phyloP scores from a whole-genome alignment of 2,113 vertebrate genomes.

The Eurystomus gularis region DNA sequence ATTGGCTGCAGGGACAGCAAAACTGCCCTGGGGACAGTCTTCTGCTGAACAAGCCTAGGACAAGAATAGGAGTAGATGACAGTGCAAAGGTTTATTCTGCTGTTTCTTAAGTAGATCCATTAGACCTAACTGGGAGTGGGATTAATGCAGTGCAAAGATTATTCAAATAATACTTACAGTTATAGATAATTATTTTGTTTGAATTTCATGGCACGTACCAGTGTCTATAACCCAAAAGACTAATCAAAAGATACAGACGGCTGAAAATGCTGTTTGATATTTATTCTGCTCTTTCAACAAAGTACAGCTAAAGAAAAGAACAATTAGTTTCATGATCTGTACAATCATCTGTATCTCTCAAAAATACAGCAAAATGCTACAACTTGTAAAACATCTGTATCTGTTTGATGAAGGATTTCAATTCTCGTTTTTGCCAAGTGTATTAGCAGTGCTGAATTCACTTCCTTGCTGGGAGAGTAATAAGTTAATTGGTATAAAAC shows the following conservation, averaged over 20 bases:
- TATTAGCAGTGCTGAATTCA: neutral
- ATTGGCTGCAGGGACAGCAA: neutral
- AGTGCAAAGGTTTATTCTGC: neutral
- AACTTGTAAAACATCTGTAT: neutral
- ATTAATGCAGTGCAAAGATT: neutral
- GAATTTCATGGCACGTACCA: rapidly evolving
- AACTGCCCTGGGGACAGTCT: neutral
- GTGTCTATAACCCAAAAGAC: neutral
- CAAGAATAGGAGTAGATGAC: neutral
- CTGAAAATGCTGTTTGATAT: neutral
- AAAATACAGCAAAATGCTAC: neutral
- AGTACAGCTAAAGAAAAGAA: neutral
- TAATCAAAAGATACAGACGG: neutral
- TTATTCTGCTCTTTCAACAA: neutral
- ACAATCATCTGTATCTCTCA: neutral
- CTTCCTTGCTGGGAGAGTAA: neutral
- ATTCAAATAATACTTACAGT: neutral
- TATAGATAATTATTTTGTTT: neutral
- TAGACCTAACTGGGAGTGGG: neutral
- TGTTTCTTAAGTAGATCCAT: neutral
- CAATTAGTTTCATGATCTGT: neutral
- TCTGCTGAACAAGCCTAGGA: neutral
- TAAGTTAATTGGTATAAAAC: neutral
- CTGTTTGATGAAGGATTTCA: neutral
- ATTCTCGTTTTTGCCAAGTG: neutral